Conservation (phyloP, 1,140 invertebrate species). For the Drosophila sp. region DNA sequence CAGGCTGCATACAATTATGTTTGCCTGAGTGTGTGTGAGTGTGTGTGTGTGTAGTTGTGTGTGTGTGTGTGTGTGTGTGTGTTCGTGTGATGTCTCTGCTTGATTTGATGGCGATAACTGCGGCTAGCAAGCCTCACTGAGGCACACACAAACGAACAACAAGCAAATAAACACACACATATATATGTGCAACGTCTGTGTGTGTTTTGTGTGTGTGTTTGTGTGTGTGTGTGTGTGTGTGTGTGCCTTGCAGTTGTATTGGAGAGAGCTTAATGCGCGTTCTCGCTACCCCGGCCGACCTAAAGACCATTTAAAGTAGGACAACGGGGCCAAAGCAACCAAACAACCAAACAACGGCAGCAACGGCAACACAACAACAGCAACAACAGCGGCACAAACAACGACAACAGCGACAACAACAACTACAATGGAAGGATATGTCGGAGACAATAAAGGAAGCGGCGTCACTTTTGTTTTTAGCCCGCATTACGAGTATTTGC, state of each 20-base stretch:
- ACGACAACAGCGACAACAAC: constrained; percentile 29
- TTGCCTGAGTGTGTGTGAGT: constrained; percentile 12
- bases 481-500: constrained; percentile 66
- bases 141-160: constrained; percentile 63
- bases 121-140: constrained; percentile 57
- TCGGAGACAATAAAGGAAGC: constrained; percentile 77
- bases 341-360: constrained; percentile 22
- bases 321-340: constrained; percentile 50
- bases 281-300: constrained; percentile 49
- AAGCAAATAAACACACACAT: constrained; percentile 66
- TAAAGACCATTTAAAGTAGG: constrained; percentile 79
- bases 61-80: constrained; percentile 26
- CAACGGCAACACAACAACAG: constrained; percentile 6
- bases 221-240: not conserved
- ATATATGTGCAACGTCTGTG: constrained; percentile 10
- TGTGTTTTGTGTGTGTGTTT: not conserved
- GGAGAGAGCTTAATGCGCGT: constrained; percentile 76
- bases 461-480: constrained; percentile 78
- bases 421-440: constrained; percentile 69
- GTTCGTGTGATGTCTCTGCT: constrained; percentile 37
- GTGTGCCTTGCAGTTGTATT: not conserved
- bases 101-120: constrained; percentile 75
- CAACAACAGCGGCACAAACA: constrained; percentile 11
- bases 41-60: constrained; percentile 8
- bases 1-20: constrained; percentile 44